Evolutionary conservation across 2,113 vertebrate species (phyloP), one percentile per base, ranked within the genome.

Genomic region (Alectura lathami): DNA sequence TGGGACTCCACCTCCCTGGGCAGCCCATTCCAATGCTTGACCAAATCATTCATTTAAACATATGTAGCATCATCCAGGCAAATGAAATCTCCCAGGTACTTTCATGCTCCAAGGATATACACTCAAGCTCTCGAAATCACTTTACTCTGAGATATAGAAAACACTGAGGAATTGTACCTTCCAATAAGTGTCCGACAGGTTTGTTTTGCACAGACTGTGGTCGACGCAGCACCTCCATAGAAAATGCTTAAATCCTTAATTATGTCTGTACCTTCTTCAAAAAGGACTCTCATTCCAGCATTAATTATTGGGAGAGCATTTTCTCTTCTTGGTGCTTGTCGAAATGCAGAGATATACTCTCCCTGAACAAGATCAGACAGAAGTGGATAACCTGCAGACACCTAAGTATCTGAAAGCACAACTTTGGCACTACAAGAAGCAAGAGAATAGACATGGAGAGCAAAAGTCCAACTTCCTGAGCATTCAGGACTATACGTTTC

Each of bases 281-380:
- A 98, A 80, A 97, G 70, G 77, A 99, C 98, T 17, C 98, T 97
- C 99, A 99, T 98, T 32, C 98, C 98, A 3, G 98, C 97, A 13
- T 87, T 98, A 74, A 98, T 97, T 0, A 98, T 97, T 7, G 99
- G 87, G 50, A 99, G 97, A 22, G 99, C 98, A 17, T 98, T 98
- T 89, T 98, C 98, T 50, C 95, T 98, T 56, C 99, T 98, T 2
- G 98, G 98, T 43, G 99, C 99, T 88, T 99, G 99, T 43, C 99
- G 98, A 94, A 99, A 98, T 29, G 98, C 98, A 62, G 97, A 97
- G 9, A 99, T 94, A 59, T 98, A 97, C 96, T 99, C 99, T 73
- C 98, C 96, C 99, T 99, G 97, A 23, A 94, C 72, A 86, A 83
- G 86, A 84, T 14, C 29, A 96, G 74, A 83, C 13, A 70, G 13